These are phyloP conservation scores for Spheniscus mendiculus DNA, from an alignment of 2,113 vertebrate genomes.

Conservation along the genomic window DNA sequence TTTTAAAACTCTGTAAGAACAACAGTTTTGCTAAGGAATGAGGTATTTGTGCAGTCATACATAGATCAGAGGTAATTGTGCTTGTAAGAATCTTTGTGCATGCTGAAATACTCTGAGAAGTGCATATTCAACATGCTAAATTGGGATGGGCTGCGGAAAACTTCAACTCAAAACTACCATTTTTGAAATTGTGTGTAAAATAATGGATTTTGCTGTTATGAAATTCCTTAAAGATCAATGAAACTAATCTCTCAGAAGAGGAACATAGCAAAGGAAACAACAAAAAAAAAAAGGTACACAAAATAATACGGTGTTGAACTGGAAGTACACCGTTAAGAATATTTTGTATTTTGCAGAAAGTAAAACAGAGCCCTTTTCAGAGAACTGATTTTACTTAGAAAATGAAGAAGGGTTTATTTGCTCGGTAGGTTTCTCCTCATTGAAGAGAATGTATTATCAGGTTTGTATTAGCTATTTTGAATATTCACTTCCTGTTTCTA, in stretches of 20 bases:
- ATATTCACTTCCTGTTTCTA: slow-evolving; percentile 55
- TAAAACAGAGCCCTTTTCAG: slow-evolving; percentile 27
- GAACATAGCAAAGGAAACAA: neutral
- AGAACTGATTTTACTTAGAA: slow-evolving; percentile 19
- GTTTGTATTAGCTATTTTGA: slow-evolving; percentile 57
- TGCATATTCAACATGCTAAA: neutral
- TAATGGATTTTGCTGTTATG: neutral
- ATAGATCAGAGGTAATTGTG: neutral
- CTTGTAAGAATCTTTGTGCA: neutral
- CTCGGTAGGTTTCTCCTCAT: slow-evolving; percentile 16
- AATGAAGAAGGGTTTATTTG: slow-evolving; percentile 23
- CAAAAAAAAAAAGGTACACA: neutral
- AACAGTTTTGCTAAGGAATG: neutral
- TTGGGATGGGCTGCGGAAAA: neutral
- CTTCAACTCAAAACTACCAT: neutral
- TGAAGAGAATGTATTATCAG: slow-evolving; percentile 53
- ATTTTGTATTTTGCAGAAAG: slow-evolving; percentile 31
- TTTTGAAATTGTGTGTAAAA: neutral
- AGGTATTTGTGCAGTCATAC: neutral
- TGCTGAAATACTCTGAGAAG: neutral
- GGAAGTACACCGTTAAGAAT: neutral
- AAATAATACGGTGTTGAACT: slow-evolving; percentile 6
- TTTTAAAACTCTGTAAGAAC: neutral
- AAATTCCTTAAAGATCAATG: neutral
- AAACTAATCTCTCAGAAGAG: slow-evolving; percentile 11